Conservation (phyloP, 2,797 vertebrate genomes). For the Pseudopleuronectes americanus region DNA sequence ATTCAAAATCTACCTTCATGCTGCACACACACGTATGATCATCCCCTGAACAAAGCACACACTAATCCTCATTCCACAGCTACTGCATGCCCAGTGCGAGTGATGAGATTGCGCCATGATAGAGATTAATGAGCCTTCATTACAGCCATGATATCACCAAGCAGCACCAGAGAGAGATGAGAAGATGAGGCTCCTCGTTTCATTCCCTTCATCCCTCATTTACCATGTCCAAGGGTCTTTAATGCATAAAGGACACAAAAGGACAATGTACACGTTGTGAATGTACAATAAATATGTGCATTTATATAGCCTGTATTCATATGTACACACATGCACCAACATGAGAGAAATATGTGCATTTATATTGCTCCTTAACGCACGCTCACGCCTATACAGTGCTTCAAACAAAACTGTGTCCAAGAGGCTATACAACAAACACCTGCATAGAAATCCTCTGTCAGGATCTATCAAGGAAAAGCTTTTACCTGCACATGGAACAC, state of each 20-base stretch:
- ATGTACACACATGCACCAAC: slow-evolving; percentile 30
- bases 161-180: slow-evolving; percentile 54
- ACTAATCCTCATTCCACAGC: slow-evolving; percentile 50
- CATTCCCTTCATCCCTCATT: slow-evolving; percentile 48
- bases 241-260: slow-evolving; percentile 59
- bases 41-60: slow-evolving; percentile 40
- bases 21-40: slow-evolving; percentile 18
- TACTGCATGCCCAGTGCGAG: slow-evolving; percentile 66
- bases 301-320: slow-evolving; percentile 53
- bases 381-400: slow-evolving; percentile 41
- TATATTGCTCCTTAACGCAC: slow-evolving; percentile 70
- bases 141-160: slow-evolving; percentile 74
- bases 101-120: slow-evolving; percentile 79
- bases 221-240: slow-evolving; percentile 45
- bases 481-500: slow-evolving; percentile 65
- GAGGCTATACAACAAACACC: slow-evolving; percentile 56
- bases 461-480: slow-evolving; percentile 73
- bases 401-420: slow-evolving; percentile 58
- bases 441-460: slow-evolving; percentile 68
- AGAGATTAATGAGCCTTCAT: slow-evolving; percentile 84
- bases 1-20: slow-evolving; percentile 25
- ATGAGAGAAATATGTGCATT: slow-evolving; percentile 72
- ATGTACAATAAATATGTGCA: slow-evolving; percentile 65
- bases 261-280: slow-evolving; percentile 31
- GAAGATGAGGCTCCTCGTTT: slow-evolving; percentile 39